Base-by-base conservation (phyloP, 1,140 invertebrate species). In the Zaprionus camerounensis region DNA sequence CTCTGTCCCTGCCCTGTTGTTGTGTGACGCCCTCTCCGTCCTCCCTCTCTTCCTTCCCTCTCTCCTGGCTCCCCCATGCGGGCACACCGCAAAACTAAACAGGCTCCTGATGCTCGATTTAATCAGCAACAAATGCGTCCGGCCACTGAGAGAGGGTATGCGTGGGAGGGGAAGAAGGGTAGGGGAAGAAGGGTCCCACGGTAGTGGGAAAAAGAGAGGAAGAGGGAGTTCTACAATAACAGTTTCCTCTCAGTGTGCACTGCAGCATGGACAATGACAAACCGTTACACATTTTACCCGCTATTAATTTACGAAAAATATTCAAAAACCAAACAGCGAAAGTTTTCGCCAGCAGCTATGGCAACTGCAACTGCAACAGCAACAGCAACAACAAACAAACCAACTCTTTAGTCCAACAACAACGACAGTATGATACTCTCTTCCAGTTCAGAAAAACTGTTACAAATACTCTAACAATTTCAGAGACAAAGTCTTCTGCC, bases 81-180 rank as follows among this genome's bases (percentile, higher is more conserved):
- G 41, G 53, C 41, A 57, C 71, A 51, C 67, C 66, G 79, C 71
- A 82, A 71, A 82, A 59, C 82, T 78, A 84, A 86, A 84, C 82
- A 84, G 67, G 56, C 44, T 61, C 51, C 80, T 61, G 71, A 71
- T 71, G 77, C 77, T 86, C 84, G 64, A 46, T 78, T 86, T 86
- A 88, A 86, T 82, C 83, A 86, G 64, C 82, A 86, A 83, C 84
- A 87, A 86, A 86, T 87, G 82, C 80, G 66, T 81, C 82, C 82
- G 75, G 78, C 72, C 56, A 68, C 71, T 62, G 64, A 46, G 64
- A 51, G 22, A 41, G 65, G 7, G 36, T 9, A 15, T 31, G 26
- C 20, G 3, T 28, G 22, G 2, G 3, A 17, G 53, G 5, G 11
- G 5, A 2, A 51, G 46, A 22, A 4, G 12, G 26, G 7, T 2